Evolutionary conservation across 1,140 invertebrate genomes (phyloP), one percentile per base, ranked within the genome.

Genomic region (Drosophila nasuta): DNA sequence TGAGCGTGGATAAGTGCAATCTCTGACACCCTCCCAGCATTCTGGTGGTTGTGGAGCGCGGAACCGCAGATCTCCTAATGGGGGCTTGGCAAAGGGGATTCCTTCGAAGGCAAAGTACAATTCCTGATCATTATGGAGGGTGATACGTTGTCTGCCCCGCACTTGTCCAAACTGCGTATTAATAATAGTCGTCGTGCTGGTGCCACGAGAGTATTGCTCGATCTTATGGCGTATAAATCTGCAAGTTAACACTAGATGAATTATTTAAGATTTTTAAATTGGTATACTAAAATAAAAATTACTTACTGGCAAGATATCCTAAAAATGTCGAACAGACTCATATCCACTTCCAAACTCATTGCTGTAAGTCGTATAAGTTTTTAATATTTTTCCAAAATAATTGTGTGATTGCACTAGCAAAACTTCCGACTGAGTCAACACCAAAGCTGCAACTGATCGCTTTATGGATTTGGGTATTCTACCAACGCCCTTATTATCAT

Each of bases 21-120:
- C 93, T 6, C 94, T 93, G 1, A 93, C 81, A 0, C 83, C 93
- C n/a, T 80, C 33, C 93, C 95, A 95, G 56, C 93, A 88, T 13
- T 93, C 85, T 2, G 93, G 92, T 0, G 93, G 93, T 20, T 92
- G 80, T 0, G 95, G 93, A 4, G 94, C 95, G 78, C 94, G 88
- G 76, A 96, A 96, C 1, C 96, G 92, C 3, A 95, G 82, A 1
- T 94, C 92, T 2, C 94, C 94, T n/a, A 96, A 13, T 0, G 96
- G 96, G 1, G 96, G 95, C 80, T 95, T 93, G 0, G 95, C 95
- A 89, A 93, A 96, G 1, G 96, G 96, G 68, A 96, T 95, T 1
- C 95, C 94, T 67, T 93, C 79, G 67, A 93, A 94, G 35, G 91
- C 88, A 48, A 69, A 91, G 68, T 92, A 93, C 1, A 58, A 25